Base-by-base conservation (phyloP, 2,888 invertebrate species). In the Papilio demoleus region DNA sequence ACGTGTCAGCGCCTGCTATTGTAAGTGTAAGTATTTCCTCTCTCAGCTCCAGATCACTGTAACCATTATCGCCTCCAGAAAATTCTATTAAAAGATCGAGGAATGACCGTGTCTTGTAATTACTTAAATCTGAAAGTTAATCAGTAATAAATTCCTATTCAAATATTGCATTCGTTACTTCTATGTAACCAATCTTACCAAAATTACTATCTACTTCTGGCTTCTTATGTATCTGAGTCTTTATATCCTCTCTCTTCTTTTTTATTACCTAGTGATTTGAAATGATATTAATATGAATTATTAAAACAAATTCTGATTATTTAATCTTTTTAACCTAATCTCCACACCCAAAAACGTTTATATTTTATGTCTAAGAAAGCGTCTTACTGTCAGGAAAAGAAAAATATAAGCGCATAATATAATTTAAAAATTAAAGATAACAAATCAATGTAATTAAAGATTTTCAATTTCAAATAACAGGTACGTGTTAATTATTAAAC, bases 21-120 rank as follows among this genome's bases (percentile, higher is more conserved):
- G 93, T 88, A 68, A 94, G 85, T 0, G 94, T 94, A 64, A 94
- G 81, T 0, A 94, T 88, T 82, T 94, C 94, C 74, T 94, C 94
- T 67, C 93, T 81, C 2, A 95, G 74, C 72, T 95, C 94, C 40
- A 86, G 74, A 72, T 94, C 87, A 0, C 88, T 93, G 47, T 93
- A 93, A 24, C 93, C 93, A 0, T 81, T 87, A 8, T 92, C 92
- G 8, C 87, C 87, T 0, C 93, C 90, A 38, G 93, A 92, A 4
- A 93, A 76, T 17, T 88, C 83, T 71, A 94, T 91, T 14, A 94
- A 77, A 6, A 93, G 79, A 70, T 94, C 94, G 66, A 94, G 78
- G 76, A 94, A 94, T 0, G 93, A 90, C 77, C 92, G 93, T 31
- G 78, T 87, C 70, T 82, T 86, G 71, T 90, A 90, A 34, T 71